Evolutionary conservation across 1,140 invertebrate genomes (phyloP).

Genomic region (Polyergus mexicanus): DNA sequence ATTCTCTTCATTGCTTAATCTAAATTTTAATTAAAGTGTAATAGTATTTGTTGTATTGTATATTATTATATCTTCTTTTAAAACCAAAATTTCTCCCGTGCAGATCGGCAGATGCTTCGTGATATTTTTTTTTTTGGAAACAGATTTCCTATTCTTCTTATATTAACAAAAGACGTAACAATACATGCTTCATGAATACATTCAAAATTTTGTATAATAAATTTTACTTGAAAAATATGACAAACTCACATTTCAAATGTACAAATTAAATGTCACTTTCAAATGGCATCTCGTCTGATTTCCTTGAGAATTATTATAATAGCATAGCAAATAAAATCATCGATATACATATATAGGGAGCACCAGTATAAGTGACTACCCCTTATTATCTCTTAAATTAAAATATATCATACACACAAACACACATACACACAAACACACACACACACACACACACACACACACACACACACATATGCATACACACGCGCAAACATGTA

Average conservation of each 20-base stretch:
- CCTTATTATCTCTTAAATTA: no score
- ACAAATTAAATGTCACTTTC: slow-evolving; percentile 18
- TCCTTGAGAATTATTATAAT: neutral
- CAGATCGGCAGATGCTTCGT: neutral
- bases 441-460: no score
- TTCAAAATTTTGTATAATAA: neutral
- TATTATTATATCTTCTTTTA: neutral
- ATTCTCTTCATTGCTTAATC: neutral
- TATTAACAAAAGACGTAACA: neutral
- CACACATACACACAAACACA: no score
- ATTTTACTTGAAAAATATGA: slow-evolving; percentile 12
- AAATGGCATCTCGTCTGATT: neutral
- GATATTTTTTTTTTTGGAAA: neutral
- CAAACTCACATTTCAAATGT: slow-evolving; percentile 2
- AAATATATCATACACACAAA: no score
- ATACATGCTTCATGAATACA: slow-evolving; percentile 12
- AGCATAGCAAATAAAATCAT: neutral
- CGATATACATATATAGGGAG: no score
- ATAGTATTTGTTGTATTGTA: neutral
- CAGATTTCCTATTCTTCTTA: neutral
- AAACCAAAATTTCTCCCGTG: neutral
- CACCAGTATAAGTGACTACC: no score
- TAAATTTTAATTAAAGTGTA: neutral
- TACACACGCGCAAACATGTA: no score
- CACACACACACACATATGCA: no score